Evolutionary conservation across 2,797 vertebrate species (phyloP).

Genomic region (Tamandua tetradactyla): DNA sequence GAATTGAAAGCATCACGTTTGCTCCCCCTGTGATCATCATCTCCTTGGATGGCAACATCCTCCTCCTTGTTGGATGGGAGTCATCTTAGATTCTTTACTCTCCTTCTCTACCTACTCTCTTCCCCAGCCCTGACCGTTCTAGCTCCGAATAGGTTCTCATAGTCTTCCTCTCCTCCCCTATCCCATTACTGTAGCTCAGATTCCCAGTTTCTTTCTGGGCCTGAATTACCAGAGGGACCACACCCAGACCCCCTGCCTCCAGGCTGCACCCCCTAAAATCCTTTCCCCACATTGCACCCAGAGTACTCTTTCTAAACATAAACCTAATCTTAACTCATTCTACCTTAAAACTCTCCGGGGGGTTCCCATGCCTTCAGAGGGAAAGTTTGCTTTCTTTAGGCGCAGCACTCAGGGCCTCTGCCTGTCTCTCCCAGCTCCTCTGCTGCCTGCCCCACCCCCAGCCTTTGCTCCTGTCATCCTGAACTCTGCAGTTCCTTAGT

Average conservation of each 20-base stretch:
- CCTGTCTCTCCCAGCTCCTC: neutral
- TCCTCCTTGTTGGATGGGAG: neutral
- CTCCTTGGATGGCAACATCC: neutral
- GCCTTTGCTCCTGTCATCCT: neutral
- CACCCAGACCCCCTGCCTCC: neutral
- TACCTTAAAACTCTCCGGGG: neutral
- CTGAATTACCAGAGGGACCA: neutral
- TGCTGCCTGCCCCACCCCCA: neutral
- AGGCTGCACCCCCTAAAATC: neutral
- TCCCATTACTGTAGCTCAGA: neutral
- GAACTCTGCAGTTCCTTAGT: conserved; percentile 17
- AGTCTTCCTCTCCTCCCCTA: neutral
- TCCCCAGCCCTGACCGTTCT: neutral
- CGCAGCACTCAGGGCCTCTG: neutral
- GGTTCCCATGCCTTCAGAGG: neutral
- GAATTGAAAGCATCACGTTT: neutral
- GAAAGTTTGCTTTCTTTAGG: conserved; percentile 2
- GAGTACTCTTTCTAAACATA: neutral
- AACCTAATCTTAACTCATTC: neutral
- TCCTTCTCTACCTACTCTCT: neutral
- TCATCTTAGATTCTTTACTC: neutral
- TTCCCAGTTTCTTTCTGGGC: neutral
- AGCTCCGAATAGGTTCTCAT: neutral
- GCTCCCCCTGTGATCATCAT: neutral
- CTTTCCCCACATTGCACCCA: neutral